Percentiles rank a stretch among this genome's conserved stretches.
Conservation (phyloP, 2,797 vertebrate species). For the Lepidocolaptes lacrymiger region DNA sequence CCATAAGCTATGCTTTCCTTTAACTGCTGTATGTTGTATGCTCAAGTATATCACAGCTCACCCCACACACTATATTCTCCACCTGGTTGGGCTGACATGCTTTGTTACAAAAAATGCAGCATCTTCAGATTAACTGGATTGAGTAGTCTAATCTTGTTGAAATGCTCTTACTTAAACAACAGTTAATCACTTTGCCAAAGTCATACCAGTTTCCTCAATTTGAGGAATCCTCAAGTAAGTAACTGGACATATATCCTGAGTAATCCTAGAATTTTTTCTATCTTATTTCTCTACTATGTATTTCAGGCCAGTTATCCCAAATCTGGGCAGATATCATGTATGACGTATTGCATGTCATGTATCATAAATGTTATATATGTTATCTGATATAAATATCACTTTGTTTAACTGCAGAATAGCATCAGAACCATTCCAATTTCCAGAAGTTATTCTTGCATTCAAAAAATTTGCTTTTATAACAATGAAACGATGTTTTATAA, state of each 20-base stretch:
- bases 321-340: not conserved
- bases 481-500: not conserved
- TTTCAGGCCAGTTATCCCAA: not conserved
- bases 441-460: not conserved
- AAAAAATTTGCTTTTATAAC: not conserved
- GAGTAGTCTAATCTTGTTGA: not conserved
- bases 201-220: not conserved
- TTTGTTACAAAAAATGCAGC: not conserved
- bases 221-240: not conserved
- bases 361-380: not conserved
- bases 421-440: not conserved
- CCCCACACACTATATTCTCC: not conserved
- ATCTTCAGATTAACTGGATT: not conserved
- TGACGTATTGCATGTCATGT: not conserved
- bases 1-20: not conserved
- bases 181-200: not conserved
- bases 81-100: not conserved
- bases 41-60: not conserved
- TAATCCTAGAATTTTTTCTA: not conserved
- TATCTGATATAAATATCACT: not conserved
- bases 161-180: not conserved
- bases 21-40: not conserved
- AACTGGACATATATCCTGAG: not conserved
- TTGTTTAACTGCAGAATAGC: not conserved
- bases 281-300: not conserved